Percentiles rank a stretch among this genome's conserved stretches.
phyloP scores from a whole-genome alignment of 2,113 vertebrate genomes.

The Nesogale talazaci region DNA sequence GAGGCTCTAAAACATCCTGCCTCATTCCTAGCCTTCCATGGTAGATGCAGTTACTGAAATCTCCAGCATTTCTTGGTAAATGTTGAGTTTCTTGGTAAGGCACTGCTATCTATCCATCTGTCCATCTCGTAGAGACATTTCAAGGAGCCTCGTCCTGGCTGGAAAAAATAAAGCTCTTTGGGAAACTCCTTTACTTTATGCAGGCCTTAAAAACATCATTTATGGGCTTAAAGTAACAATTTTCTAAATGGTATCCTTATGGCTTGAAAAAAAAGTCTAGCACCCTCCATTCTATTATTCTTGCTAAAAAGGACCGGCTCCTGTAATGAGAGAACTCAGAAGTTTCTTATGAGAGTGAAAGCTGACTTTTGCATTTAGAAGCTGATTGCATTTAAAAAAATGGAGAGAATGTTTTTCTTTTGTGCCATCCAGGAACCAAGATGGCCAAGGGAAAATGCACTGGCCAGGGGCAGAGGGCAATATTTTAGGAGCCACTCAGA shows the following conservation, averaged over 20 bases:
- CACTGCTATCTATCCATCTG: neutral
- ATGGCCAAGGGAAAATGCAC: neutral
- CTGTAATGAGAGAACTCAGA: conserved; percentile 13
- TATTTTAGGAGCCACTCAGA: neutral
- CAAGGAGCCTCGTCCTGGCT: neutral
- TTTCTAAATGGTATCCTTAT: conserved; percentile 45
- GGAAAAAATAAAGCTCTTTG: neutral
- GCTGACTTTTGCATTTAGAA: neutral
- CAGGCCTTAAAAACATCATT: conserved; percentile 15
- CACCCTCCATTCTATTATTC: neutral
- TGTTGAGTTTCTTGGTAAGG: neutral
- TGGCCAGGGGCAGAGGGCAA: neutral
- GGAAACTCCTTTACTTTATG: neutral
- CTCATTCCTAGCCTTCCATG: neutral
- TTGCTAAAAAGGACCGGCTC: neutral
- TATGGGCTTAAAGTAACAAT: conserved; percentile 28
- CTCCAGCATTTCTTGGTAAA: neutral
- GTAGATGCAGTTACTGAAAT: conserved; percentile 3
- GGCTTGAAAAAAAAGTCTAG: neutral
- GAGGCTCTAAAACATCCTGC: neutral
- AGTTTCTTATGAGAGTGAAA: neutral
- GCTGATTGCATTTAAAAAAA: neutral
- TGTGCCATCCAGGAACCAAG: neutral
- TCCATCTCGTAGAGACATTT: neutral
- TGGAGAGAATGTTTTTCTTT: neutral